phyloP scores from a whole-genome alignment of 1,140 invertebrate species.

The Diprion similis region DNA sequence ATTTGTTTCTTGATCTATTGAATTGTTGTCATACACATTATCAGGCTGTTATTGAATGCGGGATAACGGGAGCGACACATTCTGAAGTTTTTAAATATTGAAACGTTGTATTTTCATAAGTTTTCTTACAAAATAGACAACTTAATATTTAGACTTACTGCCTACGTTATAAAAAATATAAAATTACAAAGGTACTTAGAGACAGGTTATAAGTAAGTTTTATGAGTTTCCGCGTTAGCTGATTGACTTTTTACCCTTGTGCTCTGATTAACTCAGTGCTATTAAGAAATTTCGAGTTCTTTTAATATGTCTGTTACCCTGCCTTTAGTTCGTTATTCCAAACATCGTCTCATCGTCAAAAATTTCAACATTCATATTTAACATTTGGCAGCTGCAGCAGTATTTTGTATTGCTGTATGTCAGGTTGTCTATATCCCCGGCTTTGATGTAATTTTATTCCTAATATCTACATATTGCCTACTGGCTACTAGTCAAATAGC shows the following conservation, averaged over 20 bases:
- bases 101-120: background rate
- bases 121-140: slow-evolving; percentile 5
- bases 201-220: background rate
- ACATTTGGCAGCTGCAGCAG: too few species aligned
- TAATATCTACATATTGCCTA: too few species aligned
- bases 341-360: background rate
- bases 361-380: too few species aligned
- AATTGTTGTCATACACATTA: background rate
- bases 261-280: background rate
- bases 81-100: background rate
- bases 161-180: slow-evolving; percentile 25
- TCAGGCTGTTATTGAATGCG: too few species aligned
- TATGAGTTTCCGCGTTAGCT: background rate
- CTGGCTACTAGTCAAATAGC: too few species aligned
- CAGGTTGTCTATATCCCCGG: too few species aligned
- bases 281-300: background rate
- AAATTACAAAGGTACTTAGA: slow-evolving; percentile 29
- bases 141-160: background rate
- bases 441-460: too few species aligned
- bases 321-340: background rate
- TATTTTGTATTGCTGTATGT: too few species aligned
- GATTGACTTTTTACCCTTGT: background rate
- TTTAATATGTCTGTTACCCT: too few species aligned
- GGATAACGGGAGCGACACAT: background rate
- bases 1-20: too few species aligned